Evolutionary conservation across 2,888 invertebrate species (phyloP), one percentile per base, ranked within the genome.

Genomic region (Thecophora atra): DNA sequence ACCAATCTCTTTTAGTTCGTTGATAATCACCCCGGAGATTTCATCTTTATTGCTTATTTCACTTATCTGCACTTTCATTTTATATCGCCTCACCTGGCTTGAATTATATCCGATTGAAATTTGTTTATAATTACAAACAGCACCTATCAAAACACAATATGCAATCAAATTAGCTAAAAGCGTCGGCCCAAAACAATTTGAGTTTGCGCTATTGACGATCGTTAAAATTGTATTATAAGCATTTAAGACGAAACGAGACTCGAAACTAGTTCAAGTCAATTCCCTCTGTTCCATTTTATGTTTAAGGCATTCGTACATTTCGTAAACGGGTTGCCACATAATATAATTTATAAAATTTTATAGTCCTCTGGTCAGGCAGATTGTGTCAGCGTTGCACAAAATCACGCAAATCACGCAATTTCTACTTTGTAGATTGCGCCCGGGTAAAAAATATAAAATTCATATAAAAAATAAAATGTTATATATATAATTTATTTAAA

Each of bases 1-100:
- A 54, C 93, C 93, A 67, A 91, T 89, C 81, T 89, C 89, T 79
- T 91, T 90, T 64, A 93, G 86, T 85, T 93, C 91, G 74, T 89
- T 89, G 21, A 91, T 87, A 70, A 93, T 89, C 76, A 91, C 84
- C 72, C 86, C 84, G 71, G 87, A 86, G 24, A 90, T 86, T 80
- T 89, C 88, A 74, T 89, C 89, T 56, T 74, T 71, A 63, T 77
- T 77, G 28, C 71, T 73, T 60, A 80, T 74, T 58, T 78, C 77
- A 44, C 66, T 73, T 37, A 77, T 72, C 72, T 79, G 77, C 78
- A 79, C 78, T 47, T 60, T 71, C 42, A 56, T 26, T 24, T 1
- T 51, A 47, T 11, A 28, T 26, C 58, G 17, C n/a, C n/a, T n/a
- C n/a, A n/a, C n/a, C n/a, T n/a, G n/a, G n/a, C n/a, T n/a, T n/a